Base-by-base conservation (phyloP, 2,113 vertebrate species). In the Gobio gobio region DNA sequence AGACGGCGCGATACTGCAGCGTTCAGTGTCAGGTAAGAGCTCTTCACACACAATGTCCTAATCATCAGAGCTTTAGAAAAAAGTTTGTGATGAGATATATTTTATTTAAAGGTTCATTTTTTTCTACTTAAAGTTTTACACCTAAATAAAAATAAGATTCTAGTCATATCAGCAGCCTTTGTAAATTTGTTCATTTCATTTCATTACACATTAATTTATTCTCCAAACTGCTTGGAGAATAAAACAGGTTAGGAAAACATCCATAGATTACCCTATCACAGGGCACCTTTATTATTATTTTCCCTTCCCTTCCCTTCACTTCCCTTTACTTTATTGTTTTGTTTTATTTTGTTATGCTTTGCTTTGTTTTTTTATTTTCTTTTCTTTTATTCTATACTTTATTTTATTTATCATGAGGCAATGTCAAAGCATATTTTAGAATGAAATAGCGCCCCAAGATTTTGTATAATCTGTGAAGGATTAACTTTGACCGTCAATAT, bases 1-100 rank as follows among this genome's bases (percentile, higher is more conserved):
- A 96, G 90, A 91, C 93, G 82, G 96, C 97, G 85, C 97, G 93
- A 84, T 99, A 98, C 93, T 99, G 97, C 88, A 93, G 94, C 85
- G 89, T 81, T 58, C 90, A 92, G 33, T 99, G 98, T 89, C 98
- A 99, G 97, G 98, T 99, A 96, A 86, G 81, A 73, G 43, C 59
- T 26, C n/a, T 54, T 61, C 47, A 74, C 26, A 70, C 8, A 49
- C 1, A 7, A 29, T 43, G 66, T 26, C 3, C 18, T 45, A 22
- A 16, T 61, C 20, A 20, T 51, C 47, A 36, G 64, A 70, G 33
- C 10, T 36, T 45, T 63, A 40, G 6, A 61, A 43, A 61, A 10
- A 33, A 77, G 47, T 16, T 47, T 47, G 43, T 47, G 22, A 47
- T 47, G 43, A n/a, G 5, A 43, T 45, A 22, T 47, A 16, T 72